Conservation (phyloP, 1,140 invertebrate species). For the Antheraea pernyi region DNA sequence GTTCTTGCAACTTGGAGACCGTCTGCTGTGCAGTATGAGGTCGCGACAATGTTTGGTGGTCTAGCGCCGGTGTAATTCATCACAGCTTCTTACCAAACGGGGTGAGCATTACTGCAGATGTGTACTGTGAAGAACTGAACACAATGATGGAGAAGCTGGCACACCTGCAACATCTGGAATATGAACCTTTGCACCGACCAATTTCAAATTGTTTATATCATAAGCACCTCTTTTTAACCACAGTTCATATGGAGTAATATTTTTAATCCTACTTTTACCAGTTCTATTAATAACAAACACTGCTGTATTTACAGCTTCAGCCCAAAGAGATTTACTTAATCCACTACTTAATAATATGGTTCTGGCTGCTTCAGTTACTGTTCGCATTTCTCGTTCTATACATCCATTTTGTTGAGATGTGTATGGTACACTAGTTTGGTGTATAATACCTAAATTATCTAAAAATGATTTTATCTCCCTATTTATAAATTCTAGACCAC, state of each 20-base stretch:
- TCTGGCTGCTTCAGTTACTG: no score
- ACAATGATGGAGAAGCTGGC: no score
- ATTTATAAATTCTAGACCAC: background rate
- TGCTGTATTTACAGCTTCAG: background rate
- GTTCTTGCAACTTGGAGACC: no score
- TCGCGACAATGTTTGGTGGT: no score
- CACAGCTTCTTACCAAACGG: no score
- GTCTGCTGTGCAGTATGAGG: no score
- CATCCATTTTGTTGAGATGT: background rate
- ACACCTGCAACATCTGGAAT: no score
- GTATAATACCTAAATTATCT: background rate
- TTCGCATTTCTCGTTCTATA: no score
- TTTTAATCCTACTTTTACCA: background rate
- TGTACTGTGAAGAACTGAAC: no score
- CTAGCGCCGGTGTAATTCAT: no score
- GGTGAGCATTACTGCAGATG: no score
- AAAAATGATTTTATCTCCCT: background rate
- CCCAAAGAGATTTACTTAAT: background rate
- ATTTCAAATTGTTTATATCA: background rate
- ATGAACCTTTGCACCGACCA: background rate
- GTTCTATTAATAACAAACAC: constrained; percentile 5
- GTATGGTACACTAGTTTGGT: background rate
- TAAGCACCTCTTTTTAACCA: no score
- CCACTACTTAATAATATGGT: background rate
- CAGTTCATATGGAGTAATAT: background rate